Evolutionary conservation across 2,797 vertebrate species (phyloP), one percentile per base, ranked within the genome.

Genomic region (Brachyrhaphis roseni): DNA sequence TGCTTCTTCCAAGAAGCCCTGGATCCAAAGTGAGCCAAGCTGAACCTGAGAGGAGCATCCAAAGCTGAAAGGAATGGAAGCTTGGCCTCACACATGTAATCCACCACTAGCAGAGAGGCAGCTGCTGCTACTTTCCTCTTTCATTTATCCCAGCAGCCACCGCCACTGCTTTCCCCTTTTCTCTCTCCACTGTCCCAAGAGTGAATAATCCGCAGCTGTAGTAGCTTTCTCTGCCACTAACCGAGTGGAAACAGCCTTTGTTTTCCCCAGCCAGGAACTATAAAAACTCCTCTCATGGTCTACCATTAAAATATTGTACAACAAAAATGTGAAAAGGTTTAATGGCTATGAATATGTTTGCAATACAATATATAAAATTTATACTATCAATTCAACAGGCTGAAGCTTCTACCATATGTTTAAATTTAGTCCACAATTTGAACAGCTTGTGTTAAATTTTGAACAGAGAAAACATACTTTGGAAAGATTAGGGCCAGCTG

Each of bases 401-500:
- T 71, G n/a, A 16, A 71, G 75, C 31, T 20, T 10, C 31, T 57
- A 16, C 8, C 77, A 62, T 36, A 5, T 72, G 23, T 34, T 78
- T 77, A 64, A 81, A 43, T 81, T 74, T 71, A 73, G 23, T 78
- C 18, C 18, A 72, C 64, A 3, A 28, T 12, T 45, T 11, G 23
- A 74, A 6, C 12, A 66, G 47, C 18, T 74, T 55, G 8, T 12
- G 76, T 4, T 1, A 75, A 82, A 74, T 39, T 26, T 34, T 34
- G 66, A 82, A 20, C 43, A 26, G 39, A 77, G 68, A 16, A 77
- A 31, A 20, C 85, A 39, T 39, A 94, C 94, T 82, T 88, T 87
- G 36, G 91, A 94, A 66, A 94, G 85, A 70, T 95, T 59, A 31
- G 94, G 95, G 57, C 53, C 6, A 78, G 90, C 76, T 78, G 94